These are phyloP conservation scores for Drosophila pseudoananassae DNA, from an alignment of 1,140 invertebrate genomes.

Conservation along the genomic window DNA sequence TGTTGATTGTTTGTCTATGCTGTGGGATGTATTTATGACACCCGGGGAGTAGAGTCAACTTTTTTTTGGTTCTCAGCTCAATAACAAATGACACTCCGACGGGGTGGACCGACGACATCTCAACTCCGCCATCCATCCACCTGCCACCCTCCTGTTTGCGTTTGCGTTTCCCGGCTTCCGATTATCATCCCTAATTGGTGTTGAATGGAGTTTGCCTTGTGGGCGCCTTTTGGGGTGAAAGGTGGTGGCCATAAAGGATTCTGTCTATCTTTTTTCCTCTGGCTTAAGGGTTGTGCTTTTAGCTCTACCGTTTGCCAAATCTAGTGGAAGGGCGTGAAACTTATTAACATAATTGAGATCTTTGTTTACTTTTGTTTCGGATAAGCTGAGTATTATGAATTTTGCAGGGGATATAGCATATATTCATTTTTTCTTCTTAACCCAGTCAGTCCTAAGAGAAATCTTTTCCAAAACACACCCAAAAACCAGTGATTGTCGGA, in stretches of 20 bases:
- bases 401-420: background rate
- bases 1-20: slow-evolving; percentile 81
- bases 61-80: slow-evolving; percentile 58
- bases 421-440: background rate
- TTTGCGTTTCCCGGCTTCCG: slow-evolving; percentile 17
- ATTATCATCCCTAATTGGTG: slow-evolving; percentile 83
- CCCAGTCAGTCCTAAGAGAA: background rate
- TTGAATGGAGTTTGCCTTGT: slow-evolving; percentile 77
- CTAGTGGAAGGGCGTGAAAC: slow-evolving; percentile 67
- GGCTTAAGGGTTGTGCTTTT: slow-evolving; percentile 12
- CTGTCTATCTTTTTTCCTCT: slow-evolving; percentile 33
- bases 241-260: slow-evolving; percentile 63
- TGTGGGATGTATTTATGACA: slow-evolving; percentile 74
- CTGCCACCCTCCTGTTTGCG: slow-evolving; percentile 30
- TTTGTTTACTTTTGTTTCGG: slow-evolving; percentile 57
- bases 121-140: slow-evolving; percentile 41
- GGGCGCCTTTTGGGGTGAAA: slow-evolving; percentile 61
- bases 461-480: background rate
- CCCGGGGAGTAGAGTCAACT: slow-evolving; percentile 68
- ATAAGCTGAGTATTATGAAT: slow-evolving; percentile 9
- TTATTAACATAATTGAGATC: slow-evolving; percentile 81
- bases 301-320: slow-evolving; percentile 46
- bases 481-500: background rate
- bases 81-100: slow-evolving; percentile 71
- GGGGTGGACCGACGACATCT: slow-evolving; percentile 67